Conservation (phyloP, 2,113 vertebrate genomes). For the Bujurquina vittata region DNA sequence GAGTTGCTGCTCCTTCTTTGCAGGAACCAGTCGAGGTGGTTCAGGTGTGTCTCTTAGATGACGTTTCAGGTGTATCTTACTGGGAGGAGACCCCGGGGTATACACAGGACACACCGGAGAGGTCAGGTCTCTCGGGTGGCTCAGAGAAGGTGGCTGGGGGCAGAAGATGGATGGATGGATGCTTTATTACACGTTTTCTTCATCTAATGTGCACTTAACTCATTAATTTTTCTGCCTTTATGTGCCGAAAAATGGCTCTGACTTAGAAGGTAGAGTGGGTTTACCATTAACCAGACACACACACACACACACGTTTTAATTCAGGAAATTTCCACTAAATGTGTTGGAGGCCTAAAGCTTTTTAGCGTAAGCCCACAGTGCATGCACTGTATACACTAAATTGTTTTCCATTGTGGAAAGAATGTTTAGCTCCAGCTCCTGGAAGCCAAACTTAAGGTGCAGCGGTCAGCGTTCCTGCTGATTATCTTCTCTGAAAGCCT, state of each 20-base stretch:
- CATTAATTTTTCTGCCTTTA: neutral
- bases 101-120: neutral
- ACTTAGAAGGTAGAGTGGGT: neutral
- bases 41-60: neutral
- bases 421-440: neutral
- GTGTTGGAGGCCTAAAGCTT: neutral
- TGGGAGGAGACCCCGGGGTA: neutral
- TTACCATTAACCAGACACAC: neutral
- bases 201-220: neutral
- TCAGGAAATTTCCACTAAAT: neutral
- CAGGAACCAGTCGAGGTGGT: neutral
- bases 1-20: neutral
- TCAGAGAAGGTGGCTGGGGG: neutral
- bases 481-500: constrained; percentile 21
- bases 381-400: neutral
- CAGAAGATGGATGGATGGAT: neutral
- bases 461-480: constrained; percentile 29
- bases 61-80: neutral
- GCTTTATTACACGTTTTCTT: neutral
- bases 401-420: constrained; percentile 6
- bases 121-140: neutral
- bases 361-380: neutral
- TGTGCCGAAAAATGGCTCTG: neutral
- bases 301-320: neutral
- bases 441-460: neutral